These are phyloP conservation scores for Galagoides demidoff DNA, from an alignment of 2,797 vertebrate genomes.

Conservation along the genomic window DNA sequence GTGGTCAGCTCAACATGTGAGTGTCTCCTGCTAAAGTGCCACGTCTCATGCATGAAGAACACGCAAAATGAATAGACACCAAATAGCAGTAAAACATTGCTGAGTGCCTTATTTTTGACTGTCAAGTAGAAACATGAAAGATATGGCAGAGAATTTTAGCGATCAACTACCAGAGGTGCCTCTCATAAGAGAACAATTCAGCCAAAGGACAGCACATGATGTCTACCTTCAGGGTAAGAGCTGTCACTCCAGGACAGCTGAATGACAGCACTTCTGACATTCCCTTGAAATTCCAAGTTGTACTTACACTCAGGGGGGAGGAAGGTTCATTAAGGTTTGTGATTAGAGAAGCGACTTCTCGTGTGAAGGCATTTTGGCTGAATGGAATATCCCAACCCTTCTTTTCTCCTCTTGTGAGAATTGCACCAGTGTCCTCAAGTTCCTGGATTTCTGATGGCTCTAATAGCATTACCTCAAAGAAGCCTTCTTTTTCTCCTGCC, in stretches of 20 bases:
- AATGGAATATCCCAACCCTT: neutral
- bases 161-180: neutral
- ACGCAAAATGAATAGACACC: neutral
- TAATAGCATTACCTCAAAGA: slow-evolving; percentile 1
- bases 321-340: neutral
- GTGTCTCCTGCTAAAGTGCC: neutral
- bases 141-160: neutral
- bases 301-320: neutral
- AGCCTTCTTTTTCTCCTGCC: neutral
- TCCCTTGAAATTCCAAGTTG: neutral
- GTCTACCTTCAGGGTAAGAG: neutral
- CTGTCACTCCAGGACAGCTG: neutral
- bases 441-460: slow-evolving; percentile 22
- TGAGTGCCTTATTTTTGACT: neutral
- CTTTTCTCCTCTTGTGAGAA: neutral
- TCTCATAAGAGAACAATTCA: neutral
- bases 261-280: neutral
- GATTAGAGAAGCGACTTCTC: neutral
- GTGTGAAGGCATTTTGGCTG: neutral
- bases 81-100: neutral
- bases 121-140: neutral
- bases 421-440: neutral
- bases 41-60: neutral
- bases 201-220: neutral
- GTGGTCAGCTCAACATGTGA: neutral